Conservation (phyloP, 2,888 invertebrate genomes). For the Morinoia aosen region DNA sequence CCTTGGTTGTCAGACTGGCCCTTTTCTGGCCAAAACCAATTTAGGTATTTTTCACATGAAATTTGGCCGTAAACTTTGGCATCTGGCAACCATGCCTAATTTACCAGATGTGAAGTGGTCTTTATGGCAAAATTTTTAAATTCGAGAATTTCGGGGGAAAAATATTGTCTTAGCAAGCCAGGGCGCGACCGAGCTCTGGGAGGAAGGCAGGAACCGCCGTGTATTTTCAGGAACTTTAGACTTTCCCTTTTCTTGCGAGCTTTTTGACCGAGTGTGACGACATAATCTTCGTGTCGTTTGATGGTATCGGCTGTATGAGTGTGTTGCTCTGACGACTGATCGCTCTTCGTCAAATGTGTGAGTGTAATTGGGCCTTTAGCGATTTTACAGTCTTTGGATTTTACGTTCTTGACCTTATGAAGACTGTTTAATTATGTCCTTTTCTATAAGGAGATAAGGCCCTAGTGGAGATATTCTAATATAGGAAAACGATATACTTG, state of each 20-base stretch:
- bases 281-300: background rate
- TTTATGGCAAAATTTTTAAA: no score
- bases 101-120: no score
- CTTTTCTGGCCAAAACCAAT: no score
- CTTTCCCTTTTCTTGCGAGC: constrained; percentile 3
- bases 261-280: background rate
- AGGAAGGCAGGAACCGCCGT: background rate
- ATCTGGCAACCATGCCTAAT: no score
- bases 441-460: background rate
- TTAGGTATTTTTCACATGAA: no score
- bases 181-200: background rate
- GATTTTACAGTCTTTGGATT: background rate
- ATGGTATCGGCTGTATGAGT: background rate
- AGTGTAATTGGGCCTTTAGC: background rate
- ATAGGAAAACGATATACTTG: no score
- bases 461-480: no score
- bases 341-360: background rate
- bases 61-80: no score
- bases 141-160: no score
- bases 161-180: no score
- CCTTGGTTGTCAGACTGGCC: no score
- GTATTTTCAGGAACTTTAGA: background rate
- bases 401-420: background rate
- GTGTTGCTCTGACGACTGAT: background rate
- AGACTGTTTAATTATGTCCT: background rate